phyloP scores from a whole-genome alignment of 2,888 invertebrate genomes.

The Liopterus haemorrhoidalis region DNA sequence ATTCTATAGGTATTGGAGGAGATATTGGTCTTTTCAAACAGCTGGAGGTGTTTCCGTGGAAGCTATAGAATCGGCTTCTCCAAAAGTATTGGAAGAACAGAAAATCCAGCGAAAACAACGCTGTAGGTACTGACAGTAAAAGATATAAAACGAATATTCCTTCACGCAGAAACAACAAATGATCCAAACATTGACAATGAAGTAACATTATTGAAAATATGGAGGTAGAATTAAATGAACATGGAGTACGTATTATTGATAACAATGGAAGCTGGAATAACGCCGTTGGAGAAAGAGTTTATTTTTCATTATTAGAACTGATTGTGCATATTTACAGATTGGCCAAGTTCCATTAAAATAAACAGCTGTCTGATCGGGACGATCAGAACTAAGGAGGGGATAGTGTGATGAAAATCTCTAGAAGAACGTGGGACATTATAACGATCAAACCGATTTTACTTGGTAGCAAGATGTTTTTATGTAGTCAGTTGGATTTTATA shows the following conservation, averaged over 20 bases:
- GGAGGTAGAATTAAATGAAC: constrained; percentile 41
- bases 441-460: too few relatives aligned
- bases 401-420: too few relatives aligned
- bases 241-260: constrained; percentile 50
- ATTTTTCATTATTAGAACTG: constrained; percentile 71
- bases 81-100: constrained; percentile 63
- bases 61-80: constrained; percentile 82
- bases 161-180: constrained; percentile 37
- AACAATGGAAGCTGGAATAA: constrained; percentile 53
- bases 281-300: constrained; percentile 71
- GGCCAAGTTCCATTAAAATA: too few relatives aligned
- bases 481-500: too few relatives aligned
- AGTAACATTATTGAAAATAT: constrained; percentile 30
- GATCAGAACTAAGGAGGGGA: too few relatives aligned
- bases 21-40: constrained; percentile 90
- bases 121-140: constrained; percentile 38
- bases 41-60: constrained; percentile 89
- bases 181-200: constrained; percentile 41
- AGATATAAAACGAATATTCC: constrained; percentile 40
- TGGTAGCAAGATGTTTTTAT: too few relatives aligned
- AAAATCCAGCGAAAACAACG: constrained; percentile 36
- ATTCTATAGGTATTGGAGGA: constrained; percentile 85
- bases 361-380: too few relatives aligned
- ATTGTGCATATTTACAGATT: too few relatives aligned
- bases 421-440: too few relatives aligned